phyloP scores from a whole-genome alignment of 2,888 invertebrate genomes.

The Invenusta paracnida region DNA sequence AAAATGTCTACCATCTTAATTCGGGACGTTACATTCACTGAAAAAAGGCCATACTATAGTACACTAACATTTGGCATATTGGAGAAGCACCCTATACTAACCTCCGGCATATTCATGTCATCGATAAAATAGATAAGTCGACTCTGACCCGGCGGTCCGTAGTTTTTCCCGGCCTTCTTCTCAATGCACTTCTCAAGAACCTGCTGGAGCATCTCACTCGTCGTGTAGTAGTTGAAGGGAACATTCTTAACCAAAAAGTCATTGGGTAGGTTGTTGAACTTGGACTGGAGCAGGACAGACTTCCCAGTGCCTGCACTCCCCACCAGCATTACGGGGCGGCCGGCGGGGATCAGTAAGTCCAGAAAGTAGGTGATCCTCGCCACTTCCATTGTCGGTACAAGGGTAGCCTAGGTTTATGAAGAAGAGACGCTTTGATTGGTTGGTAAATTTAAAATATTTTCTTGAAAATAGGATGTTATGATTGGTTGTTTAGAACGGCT shows the following conservation, averaged over 20 bases:
- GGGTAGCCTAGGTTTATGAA: neutral
- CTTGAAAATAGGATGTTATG: too few species aligned
- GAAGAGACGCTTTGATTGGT: too few species aligned
- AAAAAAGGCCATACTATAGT: too few species aligned
- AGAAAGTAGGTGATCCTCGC: conserved; percentile 39
- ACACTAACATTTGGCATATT: too few species aligned
- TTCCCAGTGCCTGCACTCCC: conserved; percentile 45
- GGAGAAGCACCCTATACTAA: too few species aligned
- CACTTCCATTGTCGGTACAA: conserved; percentile 41
- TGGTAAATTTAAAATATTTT: too few species aligned
- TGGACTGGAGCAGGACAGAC: conserved; percentile 34
- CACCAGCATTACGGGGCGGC: conserved; percentile 42
- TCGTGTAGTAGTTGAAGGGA: conserved; percentile 43
- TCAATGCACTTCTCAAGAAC: conserved; percentile 40
- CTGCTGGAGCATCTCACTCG: conserved; percentile 40
- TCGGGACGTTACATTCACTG: too few species aligned
- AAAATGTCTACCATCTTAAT: too few species aligned
- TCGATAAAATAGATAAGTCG: conserved; percentile 45
- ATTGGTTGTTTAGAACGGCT: too few species aligned
- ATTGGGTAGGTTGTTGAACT: conserved; percentile 33
- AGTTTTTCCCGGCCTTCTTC: conserved; percentile 44
- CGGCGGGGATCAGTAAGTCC: conserved; percentile 33
- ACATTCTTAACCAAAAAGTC: conserved; percentile 41
- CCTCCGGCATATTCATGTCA: conserved; percentile 45
- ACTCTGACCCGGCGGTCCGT: conserved; percentile 42